phyloP scores from a whole-genome alignment of 1,140 invertebrate species.

The Thaumatotibia leucotreta region DNA sequence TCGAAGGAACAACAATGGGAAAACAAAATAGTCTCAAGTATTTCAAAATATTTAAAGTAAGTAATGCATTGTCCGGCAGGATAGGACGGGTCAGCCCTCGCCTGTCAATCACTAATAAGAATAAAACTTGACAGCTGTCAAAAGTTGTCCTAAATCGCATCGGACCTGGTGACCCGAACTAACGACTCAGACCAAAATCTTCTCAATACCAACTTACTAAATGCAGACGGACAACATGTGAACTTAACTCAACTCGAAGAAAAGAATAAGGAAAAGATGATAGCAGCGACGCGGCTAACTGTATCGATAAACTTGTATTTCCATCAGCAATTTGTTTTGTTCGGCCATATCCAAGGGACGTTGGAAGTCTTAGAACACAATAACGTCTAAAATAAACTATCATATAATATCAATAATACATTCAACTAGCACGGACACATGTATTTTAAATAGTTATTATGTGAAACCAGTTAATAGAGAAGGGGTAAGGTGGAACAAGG shows the following conservation, averaged over 20 bases:
- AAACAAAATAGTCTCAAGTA: constrained; percentile 4
- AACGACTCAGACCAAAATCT: constrained; percentile 71
- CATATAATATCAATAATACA: constrained; percentile 75
- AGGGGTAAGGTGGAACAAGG: constrained; percentile 47
- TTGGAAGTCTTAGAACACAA: constrained; percentile 51
- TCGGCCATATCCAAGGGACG: constrained; percentile 26
- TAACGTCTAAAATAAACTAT: constrained; percentile 69
- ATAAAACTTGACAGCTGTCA: constrained; percentile 65
- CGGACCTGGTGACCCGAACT: constrained; percentile 65
- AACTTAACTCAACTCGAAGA: neutral
- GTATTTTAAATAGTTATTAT: constrained; percentile 75
- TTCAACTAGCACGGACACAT: constrained; percentile 65
- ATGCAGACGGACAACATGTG: neutral
- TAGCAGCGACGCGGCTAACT: neutral
- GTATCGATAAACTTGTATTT: neutral
- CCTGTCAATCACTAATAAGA: constrained; percentile 66
- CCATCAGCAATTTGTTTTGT: constrained; percentile 47
- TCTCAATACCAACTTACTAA: constrained; percentile 11
- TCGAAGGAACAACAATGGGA: neutral
- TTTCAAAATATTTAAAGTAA: constrained; percentile 11
- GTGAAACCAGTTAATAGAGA: constrained; percentile 65
- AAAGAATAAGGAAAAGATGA: neutral
- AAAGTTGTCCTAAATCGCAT: constrained; percentile 72
- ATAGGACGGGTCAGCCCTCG: constrained; percentile 6
- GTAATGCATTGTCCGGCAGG: neutral